These are phyloP conservation scores for Mus spicilegus DNA, from an alignment of 2,113 vertebrate genomes.

Conservation along the genomic window DNA sequence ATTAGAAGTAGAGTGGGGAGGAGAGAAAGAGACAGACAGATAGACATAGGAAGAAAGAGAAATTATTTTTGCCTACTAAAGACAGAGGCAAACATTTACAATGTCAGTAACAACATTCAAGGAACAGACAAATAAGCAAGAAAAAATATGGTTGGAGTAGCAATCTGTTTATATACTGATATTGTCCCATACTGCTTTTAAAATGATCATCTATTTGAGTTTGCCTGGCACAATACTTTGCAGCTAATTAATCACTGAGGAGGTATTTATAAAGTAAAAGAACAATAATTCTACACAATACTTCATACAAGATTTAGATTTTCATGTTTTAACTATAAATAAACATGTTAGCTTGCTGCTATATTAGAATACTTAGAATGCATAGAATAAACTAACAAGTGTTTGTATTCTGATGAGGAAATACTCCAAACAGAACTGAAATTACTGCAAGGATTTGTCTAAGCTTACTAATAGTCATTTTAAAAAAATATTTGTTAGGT, in stretches of 20 bases:
- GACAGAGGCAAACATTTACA: slow-evolving; percentile 59
- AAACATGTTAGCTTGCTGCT: slow-evolving; percentile 46
- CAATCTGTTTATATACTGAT: slow-evolving; percentile 35
- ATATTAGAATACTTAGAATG: slow-evolving; percentile 53
- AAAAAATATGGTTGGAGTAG: slow-evolving; percentile 18
- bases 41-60: not conserved
- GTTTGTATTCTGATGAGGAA: slow-evolving; percentile 67
- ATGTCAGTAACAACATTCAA: slow-evolving; percentile 48
- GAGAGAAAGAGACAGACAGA: too few species aligned
- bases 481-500: slow-evolving; percentile 62
- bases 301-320: slow-evolving; percentile 47
- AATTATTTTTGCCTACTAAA: slow-evolving; percentile 45
- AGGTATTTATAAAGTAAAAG: slow-evolving; percentile 66
- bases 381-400: slow-evolving; percentile 56
- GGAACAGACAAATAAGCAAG: slow-evolving; percentile 32
- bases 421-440: slow-evolving; percentile 46
- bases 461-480: slow-evolving; percentile 49
- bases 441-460: slow-evolving; percentile 2
- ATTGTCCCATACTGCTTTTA: slow-evolving; percentile 43
- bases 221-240: slow-evolving; percentile 54
- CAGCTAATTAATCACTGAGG: slow-evolving; percentile 61
- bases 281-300: slow-evolving; percentile 22
- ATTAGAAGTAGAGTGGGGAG: slow-evolving; percentile 11
- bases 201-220: slow-evolving; percentile 66
- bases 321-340: slow-evolving; percentile 55